Evolutionary conservation across 2,113 vertebrate genomes (phyloP).

Genomic region (Nothobranchius furzeri): DNA sequence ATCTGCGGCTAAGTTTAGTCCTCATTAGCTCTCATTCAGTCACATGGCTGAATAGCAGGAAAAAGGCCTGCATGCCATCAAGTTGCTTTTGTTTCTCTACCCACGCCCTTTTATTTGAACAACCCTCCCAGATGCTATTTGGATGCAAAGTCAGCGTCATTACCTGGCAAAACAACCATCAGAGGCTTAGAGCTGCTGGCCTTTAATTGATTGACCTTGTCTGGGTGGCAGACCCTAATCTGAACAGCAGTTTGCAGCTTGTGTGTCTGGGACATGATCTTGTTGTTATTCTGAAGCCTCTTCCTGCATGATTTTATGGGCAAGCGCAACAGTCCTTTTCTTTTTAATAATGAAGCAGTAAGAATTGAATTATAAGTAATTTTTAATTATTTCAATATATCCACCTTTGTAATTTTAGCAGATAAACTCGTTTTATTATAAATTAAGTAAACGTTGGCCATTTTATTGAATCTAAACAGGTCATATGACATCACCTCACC

Average conservation of each 20-base stretch:
- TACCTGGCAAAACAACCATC: conserved; percentile 60
- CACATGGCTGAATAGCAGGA: conserved; percentile 17
- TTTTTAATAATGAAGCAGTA: conserved; percentile 2
- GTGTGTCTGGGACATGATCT: conserved; percentile 72
- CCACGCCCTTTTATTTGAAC: conserved; percentile 13
- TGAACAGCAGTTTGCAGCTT: conserved; percentile 40
- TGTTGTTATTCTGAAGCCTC: conserved; percentile 55
- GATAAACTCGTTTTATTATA: no score
- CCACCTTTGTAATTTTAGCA: no score
- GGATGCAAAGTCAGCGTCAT: conserved; percentile 55
- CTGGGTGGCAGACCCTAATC: conserved; percentile 65
- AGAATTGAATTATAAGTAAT: background rate
- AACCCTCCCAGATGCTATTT: conserved; percentile 52
- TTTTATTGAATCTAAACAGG: no score
- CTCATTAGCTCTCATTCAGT: conserved; percentile 40
- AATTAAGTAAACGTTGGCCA: no score
- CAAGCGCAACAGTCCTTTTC: background rate
- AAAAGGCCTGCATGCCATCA: conserved; percentile 19
- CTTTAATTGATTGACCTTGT: conserved; percentile 77
- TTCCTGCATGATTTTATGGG: conserved; percentile 8
- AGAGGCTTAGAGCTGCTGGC: conserved; percentile 56
- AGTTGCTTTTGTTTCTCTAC: conserved; percentile 1
- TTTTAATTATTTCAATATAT: no score
- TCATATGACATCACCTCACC: no score
- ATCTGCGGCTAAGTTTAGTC: conserved; percentile 31